These are phyloP conservation scores for Frieseomelitta varia DNA, from an alignment of 1,140 invertebrate genomes.

Conservation along the genomic window DNA sequence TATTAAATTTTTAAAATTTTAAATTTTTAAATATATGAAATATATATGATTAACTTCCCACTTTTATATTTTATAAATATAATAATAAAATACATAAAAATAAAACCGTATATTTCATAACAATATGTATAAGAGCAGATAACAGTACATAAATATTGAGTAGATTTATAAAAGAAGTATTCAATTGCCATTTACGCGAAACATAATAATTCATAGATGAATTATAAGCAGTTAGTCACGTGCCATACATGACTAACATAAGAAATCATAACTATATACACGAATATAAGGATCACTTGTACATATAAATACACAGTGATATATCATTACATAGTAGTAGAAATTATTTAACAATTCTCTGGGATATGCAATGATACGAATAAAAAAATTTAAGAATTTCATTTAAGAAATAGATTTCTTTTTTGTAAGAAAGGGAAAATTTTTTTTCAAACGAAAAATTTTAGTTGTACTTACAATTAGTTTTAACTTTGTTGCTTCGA, in stretches of 20 bases:
- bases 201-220: conserved; percentile 4
- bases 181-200: background rate
- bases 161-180: background rate
- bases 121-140: background rate
- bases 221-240: background rate
- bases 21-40: no score
- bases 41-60: no score
- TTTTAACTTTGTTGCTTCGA: background rate
- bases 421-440: background rate
- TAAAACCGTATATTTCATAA: background rate
- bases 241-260: background rate
- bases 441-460: background rate
- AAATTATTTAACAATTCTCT: background rate
- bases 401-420: background rate
- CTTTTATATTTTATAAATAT: background rate
- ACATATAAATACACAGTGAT: no score
- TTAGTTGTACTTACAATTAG: background rate
- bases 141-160: background rate
- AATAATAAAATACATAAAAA: background rate
- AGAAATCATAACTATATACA: background rate
- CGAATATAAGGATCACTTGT: background rate
- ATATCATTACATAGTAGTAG: background rate
- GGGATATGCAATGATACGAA: background rate
- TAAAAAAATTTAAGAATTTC: no score
- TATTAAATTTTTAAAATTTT: no score